Percentiles rank a stretch among this genome's conserved stretches.
These are phyloP conservation scores for Nycticryphes semicollaris DNA, from an alignment of 2,113 vertebrate genomes.

Conservation along the genomic window DNA sequence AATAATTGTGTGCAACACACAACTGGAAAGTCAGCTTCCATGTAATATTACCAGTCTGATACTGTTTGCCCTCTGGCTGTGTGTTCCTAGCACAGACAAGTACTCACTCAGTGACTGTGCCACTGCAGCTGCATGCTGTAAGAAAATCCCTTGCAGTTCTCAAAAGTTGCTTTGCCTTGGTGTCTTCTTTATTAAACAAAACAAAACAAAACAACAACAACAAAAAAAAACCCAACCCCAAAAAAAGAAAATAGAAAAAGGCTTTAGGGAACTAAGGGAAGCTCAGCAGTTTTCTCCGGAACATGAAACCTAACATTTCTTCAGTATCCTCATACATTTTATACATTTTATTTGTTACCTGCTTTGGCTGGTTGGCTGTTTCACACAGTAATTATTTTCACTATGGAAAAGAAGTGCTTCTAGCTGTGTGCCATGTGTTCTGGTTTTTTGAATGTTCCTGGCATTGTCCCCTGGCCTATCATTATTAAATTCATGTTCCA, in stretches of 20 bases:
- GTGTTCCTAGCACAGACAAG: not conserved
- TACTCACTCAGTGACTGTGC: not conserved
- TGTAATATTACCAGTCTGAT: not conserved
- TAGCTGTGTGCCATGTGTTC: conserved; percentile 16
- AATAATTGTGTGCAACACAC: not conserved
- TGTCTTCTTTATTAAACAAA: not conserved
- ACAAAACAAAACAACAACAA: not conserved
- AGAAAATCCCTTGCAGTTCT: not conserved
- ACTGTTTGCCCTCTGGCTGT: not conserved
- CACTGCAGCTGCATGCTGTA: not conserved
- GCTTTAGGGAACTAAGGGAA: not conserved
- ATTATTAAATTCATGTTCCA: conserved; percentile 35
- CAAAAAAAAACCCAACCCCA: too few species aligned
- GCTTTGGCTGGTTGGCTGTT: not conserved
- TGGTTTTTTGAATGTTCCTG: conserved; percentile 21
- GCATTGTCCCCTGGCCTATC: conserved; percentile 17
- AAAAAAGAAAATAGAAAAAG: not conserved
- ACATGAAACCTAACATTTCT: not conserved
- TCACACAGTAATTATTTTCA: not conserved
- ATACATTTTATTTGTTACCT: not conserved
- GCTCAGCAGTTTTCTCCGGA: not conserved
- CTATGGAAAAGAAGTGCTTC: not conserved
- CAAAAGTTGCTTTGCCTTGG: not conserved
- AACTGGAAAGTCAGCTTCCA: not conserved
- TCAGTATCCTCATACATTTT: not conserved